A percentile compares a stretch with the other conserved stretches of the same genome.
Evolutionary conservation across 1,140 invertebrate species (phyloP).

Genomic region (Rhizoglyphus robini): DNA sequence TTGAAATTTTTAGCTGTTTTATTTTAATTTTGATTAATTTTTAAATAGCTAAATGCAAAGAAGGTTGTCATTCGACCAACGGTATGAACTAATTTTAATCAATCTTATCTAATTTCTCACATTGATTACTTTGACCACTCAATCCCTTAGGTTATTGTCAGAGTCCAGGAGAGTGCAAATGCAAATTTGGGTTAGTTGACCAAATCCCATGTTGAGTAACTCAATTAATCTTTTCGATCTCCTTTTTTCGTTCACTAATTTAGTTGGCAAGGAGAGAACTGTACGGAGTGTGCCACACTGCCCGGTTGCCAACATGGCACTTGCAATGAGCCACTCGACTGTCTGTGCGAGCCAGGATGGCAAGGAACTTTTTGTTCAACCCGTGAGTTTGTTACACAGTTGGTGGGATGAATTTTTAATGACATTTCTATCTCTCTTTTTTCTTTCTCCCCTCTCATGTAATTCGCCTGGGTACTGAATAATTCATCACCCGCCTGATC

Average conservation of each 20-base stretch:
- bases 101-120: too few relatives aligned
- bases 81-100: too few relatives aligned
- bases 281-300: conserved; percentile 57
- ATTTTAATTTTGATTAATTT: background rate
- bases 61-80: conserved; percentile 59
- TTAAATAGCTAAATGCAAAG: conserved; percentile 52
- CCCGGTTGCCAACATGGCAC: conserved; percentile 32
- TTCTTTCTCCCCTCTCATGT: too few relatives aligned
- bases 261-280: conserved; percentile 56
- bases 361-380: conserved; percentile 56
- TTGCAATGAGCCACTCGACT: conserved; percentile 33
- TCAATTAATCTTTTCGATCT: background rate
- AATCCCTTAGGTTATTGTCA: too few relatives aligned
- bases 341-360: conserved; percentile 31
- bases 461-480: too few relatives aligned
- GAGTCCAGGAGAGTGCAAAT: conserved; percentile 54
- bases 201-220: too few relatives aligned
- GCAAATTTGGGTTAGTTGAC: too few relatives aligned
- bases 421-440: too few relatives aligned
- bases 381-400: too few relatives aligned
- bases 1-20: background rate
- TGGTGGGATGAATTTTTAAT: too few relatives aligned
- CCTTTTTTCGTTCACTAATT: background rate
- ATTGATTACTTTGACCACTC: too few relatives aligned
- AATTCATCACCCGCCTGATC: too few relatives aligned